These are phyloP conservation scores for Paraplagusia blochii DNA, from an alignment of 2,113 vertebrate species.

Conservation along the genomic window DNA sequence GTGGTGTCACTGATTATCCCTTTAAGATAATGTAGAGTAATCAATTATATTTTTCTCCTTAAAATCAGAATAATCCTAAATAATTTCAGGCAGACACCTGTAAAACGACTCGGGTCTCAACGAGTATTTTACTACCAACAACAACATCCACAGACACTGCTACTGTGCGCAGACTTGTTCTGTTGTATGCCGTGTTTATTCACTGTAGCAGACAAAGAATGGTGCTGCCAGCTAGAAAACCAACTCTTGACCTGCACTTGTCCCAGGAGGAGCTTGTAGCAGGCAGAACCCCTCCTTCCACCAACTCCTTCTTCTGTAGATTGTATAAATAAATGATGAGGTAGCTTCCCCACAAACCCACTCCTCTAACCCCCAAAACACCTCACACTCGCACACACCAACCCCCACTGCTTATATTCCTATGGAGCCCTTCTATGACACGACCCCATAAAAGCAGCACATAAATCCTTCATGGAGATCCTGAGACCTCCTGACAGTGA, in stretches of 20 bases:
- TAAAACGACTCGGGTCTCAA: no score
- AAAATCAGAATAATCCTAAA: no score
- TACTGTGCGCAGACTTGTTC: not conserved
- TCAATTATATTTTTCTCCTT: no score
- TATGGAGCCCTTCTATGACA: conserved; percentile 41
- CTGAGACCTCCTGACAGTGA: conserved; percentile 14
- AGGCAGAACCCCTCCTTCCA: conserved; percentile 35
- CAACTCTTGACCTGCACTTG: conserved; percentile 65
- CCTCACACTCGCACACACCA: conserved; percentile 28
- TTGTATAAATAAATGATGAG: conserved; percentile 75
- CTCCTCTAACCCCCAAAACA: conserved; percentile 50
- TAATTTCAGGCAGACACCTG: no score
- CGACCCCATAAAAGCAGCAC: conserved; percentile 37
- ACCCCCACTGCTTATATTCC: conserved; percentile 59
- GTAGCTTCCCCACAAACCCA: conserved; percentile 54
- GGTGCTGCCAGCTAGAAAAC: conserved; percentile 66
- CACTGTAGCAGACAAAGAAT: conserved; percentile 60
- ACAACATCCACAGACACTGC: conserved; percentile 1
- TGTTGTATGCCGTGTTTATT: conserved; percentile 14
- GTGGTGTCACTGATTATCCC: no score
- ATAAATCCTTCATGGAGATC: conserved; percentile 55
- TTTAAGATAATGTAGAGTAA: no score
- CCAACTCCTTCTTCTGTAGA: conserved; percentile 68
- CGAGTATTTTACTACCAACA: no score
- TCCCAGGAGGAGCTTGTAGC: conserved; percentile 48